Evolutionary conservation across 1,140 invertebrate species (phyloP), one percentile per base, ranked within the genome.

Genomic region (Asbolus verrucosus): DNA sequence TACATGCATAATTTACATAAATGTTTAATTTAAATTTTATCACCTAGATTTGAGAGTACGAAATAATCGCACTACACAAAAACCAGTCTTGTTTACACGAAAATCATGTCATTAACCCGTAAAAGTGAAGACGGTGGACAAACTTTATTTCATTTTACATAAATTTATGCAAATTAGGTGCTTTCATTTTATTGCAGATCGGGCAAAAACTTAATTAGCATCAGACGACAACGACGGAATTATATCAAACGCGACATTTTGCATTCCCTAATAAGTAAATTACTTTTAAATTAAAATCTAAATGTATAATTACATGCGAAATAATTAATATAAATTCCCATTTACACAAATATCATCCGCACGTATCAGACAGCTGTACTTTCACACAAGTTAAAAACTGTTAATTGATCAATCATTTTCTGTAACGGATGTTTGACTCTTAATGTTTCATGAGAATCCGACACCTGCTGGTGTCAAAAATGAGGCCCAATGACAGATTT

Each of bases 1-100:
- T 60, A 67, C 69, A 71, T 30, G 70, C 50, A 54, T 67, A 21
- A 67, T 71, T 71, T 67, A 68, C 70, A 67, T 71, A 71, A 71
- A 71, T 71, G 65, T 71, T 68, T 39, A 63, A 71, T 71, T 71
- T 71, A 67, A 63, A 71, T 63, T 71, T 67, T 71, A 71, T 71
- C 65, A 71, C 59, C 65, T 68, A 71, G 65, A 71, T 71, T 71
- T 21, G 38, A 54, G 63, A 54, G 21, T 67, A 66, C 31, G 38
- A 61, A 71, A 71, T 62, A 71, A 71, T 71, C 46, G 30, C 69
- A 13, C 15, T 1, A 59, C 66, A 67, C 33, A 67, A 71, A 67
- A 67, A 67, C 43, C 69, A 59, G 63, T 16, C 60, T 62, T 61
- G 54, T 61, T 61, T 61, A 67, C 65, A 71, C 46, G 36, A 61